Evolutionary conservation across 1,140 invertebrate species (phyloP).

Genomic region (Saccostrea glomerata): DNA sequence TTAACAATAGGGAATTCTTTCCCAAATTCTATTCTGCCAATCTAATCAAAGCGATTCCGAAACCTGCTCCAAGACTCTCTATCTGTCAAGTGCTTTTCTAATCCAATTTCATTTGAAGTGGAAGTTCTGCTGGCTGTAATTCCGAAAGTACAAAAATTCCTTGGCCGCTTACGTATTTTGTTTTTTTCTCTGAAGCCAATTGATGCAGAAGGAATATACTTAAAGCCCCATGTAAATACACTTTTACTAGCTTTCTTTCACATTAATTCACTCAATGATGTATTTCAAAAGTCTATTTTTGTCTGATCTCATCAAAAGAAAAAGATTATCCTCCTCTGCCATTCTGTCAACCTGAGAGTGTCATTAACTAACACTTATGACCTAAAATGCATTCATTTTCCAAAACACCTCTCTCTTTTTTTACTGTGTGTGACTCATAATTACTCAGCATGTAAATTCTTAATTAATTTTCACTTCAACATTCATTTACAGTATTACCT

Average conservation of each 20-base stretch:
- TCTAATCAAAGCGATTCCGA: conserved; percentile 16
- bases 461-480: not conserved
- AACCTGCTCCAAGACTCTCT: not conserved
- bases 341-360: not conserved
- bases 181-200: conserved; percentile 11
- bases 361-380: conserved; percentile 11
- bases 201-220: conserved; percentile 21
- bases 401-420: not conserved
- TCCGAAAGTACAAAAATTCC: not conserved
- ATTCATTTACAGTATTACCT: not conserved
- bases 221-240: not conserved
- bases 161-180: conserved; percentile 30
- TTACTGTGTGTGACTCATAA: conserved; percentile 1
- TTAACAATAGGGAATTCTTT: conserved; percentile 13
- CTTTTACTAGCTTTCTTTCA: not conserved
- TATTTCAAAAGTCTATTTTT: not conserved
- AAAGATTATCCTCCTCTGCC: conserved; percentile 2
- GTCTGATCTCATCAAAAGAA: conserved; percentile 8
- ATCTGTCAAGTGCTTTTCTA: conserved; percentile 17
- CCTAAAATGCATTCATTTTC: conserved; percentile 25
- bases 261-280: conserved; percentile 21
- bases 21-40: conserved; percentile 4
- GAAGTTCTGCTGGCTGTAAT: conserved; percentile 24
- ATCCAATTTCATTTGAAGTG: conserved; percentile 36
- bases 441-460: not conserved